phyloP scores from a whole-genome alignment of 2,888 invertebrate species.

The Ligdia adustata region DNA sequence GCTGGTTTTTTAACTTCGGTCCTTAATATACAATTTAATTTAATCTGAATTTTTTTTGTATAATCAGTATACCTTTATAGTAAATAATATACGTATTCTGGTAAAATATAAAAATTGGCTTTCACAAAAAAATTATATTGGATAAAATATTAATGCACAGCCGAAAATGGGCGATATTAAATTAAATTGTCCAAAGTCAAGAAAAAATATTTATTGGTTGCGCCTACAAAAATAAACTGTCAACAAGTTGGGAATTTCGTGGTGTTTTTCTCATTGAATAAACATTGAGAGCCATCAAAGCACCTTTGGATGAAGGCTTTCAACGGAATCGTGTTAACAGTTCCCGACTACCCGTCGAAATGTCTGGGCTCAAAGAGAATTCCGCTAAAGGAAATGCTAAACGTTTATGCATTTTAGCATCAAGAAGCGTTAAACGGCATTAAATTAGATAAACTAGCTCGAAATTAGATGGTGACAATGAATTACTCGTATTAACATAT shows the following conservation, averaged over 20 bases:
- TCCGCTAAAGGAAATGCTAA: conserved; percentile 28
- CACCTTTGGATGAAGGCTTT: conserved; percentile 40
- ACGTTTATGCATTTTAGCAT: conserved; percentile 9
- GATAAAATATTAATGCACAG: no score
- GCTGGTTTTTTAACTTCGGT: no score
- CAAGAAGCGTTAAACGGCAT: conserved; percentile 4
- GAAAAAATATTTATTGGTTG: neutral
- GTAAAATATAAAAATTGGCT: no score
- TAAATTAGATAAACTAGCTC: conserved; percentile 21
- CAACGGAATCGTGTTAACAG: conserved; percentile 42
- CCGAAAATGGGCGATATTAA: no score
- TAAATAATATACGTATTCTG: no score
- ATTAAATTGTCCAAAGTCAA: neutral
- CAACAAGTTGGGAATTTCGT: conserved; percentile 37
- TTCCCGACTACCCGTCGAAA: conserved; percentile 34
- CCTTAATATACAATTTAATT: no score
- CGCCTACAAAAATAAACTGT: conserved; percentile 21
- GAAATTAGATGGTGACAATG: no score
- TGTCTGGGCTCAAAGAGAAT: conserved; percentile 36
- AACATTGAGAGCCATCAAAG: conserved; percentile 40
- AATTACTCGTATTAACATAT: no score
- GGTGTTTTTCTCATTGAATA: conserved; percentile 41
- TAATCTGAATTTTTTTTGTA: no score
- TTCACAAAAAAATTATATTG: no score
- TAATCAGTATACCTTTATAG: no score